Percentiles rank a stretch among this genome's conserved stretches.
These are phyloP conservation scores for Cryptotis parvus DNA, from an alignment of 2,113 vertebrate genomes.

Conservation along the genomic window DNA sequence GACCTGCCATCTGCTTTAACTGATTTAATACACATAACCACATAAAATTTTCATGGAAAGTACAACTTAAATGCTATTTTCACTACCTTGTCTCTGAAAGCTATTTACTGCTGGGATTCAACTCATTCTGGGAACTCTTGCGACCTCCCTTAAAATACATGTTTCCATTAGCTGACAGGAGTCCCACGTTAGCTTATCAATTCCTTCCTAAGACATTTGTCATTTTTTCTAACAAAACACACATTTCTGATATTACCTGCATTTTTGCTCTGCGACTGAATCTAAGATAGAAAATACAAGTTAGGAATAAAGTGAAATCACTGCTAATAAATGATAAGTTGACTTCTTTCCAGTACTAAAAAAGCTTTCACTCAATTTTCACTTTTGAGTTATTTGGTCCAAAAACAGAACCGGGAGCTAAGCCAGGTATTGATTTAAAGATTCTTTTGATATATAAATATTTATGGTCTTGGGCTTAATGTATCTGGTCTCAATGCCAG, in stretches of 20 bases:
- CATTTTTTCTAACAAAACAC: conserved; percentile 52
- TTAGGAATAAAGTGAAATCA: not conserved
- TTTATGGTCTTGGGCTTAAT: not conserved
- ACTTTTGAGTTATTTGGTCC: conserved; percentile 12
- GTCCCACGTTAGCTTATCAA: conserved; percentile 51
- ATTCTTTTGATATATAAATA: conserved; percentile 51
- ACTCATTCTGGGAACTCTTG: conserved; percentile 79
- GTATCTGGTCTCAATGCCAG: not conserved
- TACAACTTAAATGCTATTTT: conserved; percentile 82
- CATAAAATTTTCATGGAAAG: conserved; percentile 87
- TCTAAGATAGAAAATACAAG: not conserved
- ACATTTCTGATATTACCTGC: conserved; percentile 12
- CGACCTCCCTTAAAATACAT: conserved; percentile 76
- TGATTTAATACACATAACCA: conserved; percentile 78
- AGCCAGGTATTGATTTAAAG: not conserved
- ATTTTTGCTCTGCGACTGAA: not conserved
- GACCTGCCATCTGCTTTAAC: conserved; percentile 73
- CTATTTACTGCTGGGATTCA: conserved; percentile 81
- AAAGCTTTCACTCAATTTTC: not conserved
- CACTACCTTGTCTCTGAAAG: conserved; percentile 82
- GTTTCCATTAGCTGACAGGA: conserved; percentile 81
- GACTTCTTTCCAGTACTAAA: conserved; percentile 13
- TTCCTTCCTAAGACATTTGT: conserved; percentile 8
- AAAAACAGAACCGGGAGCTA: conserved; percentile 31
- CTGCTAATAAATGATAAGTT: not conserved